phyloP scores from a whole-genome alignment of 2,888 invertebrate species.

The Pilophorus perplexus region DNA sequence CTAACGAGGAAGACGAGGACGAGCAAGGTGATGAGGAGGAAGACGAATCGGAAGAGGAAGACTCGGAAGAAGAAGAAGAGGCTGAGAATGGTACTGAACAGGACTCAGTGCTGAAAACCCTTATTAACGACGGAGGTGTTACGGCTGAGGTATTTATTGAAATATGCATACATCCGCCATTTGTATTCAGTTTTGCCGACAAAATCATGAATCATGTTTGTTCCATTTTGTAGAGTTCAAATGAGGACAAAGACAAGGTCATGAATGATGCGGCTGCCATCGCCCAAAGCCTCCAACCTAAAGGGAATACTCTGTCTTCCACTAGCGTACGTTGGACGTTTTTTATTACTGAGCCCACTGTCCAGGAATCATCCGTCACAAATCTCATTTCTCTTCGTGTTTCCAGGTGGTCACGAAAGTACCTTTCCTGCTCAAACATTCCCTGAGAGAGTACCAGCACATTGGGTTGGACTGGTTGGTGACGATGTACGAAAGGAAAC shows the following conservation, averaged over 20 bases:
- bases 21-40: too few relatives aligned
- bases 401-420: conserved; percentile 86
- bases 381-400: background rate
- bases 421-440: conserved; percentile 87
- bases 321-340: conserved; percentile 78
- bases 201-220: too few relatives aligned
- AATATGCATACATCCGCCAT: too few relatives aligned
- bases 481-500: conserved; percentile 89
- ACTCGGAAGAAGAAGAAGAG: conserved; percentile 51
- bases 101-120: conserved; percentile 43
- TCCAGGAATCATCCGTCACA: background rate
- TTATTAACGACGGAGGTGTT: conserved; percentile 37
- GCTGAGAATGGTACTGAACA: conserved; percentile 52
- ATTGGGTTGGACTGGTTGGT: conserved; percentile 97
- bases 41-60: conserved; percentile 49
- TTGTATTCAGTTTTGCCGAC: too few relatives aligned
- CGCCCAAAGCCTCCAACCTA: conserved; percentile 95
- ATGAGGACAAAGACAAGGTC: conserved; percentile 59
- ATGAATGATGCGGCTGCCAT: conserved; percentile 90
- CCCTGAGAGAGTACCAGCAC: conserved; percentile 92
- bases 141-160: background rate
- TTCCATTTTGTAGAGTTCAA: conserved; percentile 23
- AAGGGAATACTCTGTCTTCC: conserved; percentile 93
- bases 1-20: conserved; percentile 48
- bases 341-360: background rate